phyloP scores from a whole-genome alignment of 2,113 vertebrate genomes.

The Neogobius melanostomus region DNA sequence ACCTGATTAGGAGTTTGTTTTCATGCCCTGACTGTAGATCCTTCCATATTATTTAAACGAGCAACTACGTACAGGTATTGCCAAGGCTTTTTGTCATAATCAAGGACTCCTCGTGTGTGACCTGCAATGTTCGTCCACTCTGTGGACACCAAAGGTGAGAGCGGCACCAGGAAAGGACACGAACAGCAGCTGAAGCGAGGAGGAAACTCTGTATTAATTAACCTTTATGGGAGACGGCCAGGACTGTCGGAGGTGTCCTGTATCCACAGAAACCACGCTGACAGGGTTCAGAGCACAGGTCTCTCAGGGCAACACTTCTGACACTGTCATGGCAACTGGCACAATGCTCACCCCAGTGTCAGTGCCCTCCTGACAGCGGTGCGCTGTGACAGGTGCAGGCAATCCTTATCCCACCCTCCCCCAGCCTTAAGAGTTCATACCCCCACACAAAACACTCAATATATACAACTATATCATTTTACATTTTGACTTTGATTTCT shows the following conservation, averaged over 20 bases:
- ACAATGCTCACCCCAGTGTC: slow-evolving; percentile 61
- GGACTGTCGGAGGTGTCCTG: slow-evolving; percentile 69
- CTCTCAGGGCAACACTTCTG: slow-evolving; percentile 60
- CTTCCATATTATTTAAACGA: slow-evolving; percentile 54
- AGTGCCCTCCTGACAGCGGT: slow-evolving; percentile 64
- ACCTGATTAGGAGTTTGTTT: slow-evolving; percentile 50
- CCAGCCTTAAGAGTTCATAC: neutral
- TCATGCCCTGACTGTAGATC: slow-evolving; percentile 35
- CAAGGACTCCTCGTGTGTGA: slow-evolving; percentile 60
- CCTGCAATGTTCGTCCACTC: slow-evolving; percentile 56
- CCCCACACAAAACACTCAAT: slow-evolving; percentile 7
- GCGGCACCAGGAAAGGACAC: slow-evolving; percentile 65
- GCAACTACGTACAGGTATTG: slow-evolving; percentile 30
- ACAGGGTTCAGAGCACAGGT: slow-evolving; percentile 75
- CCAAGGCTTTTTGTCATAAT: slow-evolving; percentile 58
- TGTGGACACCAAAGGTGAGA: slow-evolving; percentile 66
- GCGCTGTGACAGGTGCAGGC: slow-evolving; percentile 71
- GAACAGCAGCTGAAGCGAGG: slow-evolving; percentile 60
- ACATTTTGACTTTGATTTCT: slow-evolving; percentile 14
- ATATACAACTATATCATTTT: slow-evolving; percentile 17
- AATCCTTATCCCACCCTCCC: slow-evolving; percentile 46
- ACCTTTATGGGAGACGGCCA: slow-evolving; percentile 73
- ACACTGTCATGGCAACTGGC: slow-evolving; percentile 74
- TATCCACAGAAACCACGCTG: slow-evolving; percentile 75
- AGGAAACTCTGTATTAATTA: slow-evolving; percentile 79